A percentile compares a stretch with the other conserved stretches of the same genome.
Evolutionary conservation across 2,797 vertebrate species (phyloP).

Genomic region (Gadopsis bispinosus): DNA sequence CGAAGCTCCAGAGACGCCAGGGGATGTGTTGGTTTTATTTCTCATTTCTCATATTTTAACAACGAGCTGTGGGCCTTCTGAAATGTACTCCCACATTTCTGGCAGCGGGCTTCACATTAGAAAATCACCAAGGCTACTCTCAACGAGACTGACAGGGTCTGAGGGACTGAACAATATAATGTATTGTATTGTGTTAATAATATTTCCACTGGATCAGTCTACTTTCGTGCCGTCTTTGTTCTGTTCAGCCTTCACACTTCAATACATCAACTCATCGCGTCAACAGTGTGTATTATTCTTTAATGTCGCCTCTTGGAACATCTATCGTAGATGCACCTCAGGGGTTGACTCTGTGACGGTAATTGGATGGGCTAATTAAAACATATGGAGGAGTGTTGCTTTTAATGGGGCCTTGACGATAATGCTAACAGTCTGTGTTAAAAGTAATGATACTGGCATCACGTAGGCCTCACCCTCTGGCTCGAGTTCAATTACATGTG

Average conservation of each 20-base stretch:
- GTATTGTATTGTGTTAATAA: background rate
- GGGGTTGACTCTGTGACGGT: constrained; percentile 41
- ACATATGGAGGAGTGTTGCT: constrained; percentile 45
- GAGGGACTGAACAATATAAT: too few relatives aligned
- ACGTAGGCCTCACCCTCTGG: constrained; percentile 41
- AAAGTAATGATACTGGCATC: constrained; percentile 53
- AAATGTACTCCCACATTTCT: too few relatives aligned
- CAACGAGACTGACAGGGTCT: too few relatives aligned
- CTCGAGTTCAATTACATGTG: constrained; percentile 47
- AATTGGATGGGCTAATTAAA: constrained; percentile 53
- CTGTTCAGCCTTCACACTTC: background rate
- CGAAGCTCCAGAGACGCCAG: too few relatives aligned
- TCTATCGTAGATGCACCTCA: constrained; percentile 28
- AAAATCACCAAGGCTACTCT: too few relatives aligned
- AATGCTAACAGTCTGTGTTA: constrained; percentile 48
- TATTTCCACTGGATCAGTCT: background rate
- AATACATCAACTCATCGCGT: background rate
- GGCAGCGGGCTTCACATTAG: too few relatives aligned
- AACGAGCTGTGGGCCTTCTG: too few relatives aligned
- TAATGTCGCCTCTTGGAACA: constrained; percentile 26
- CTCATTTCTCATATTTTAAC: too few relatives aligned
- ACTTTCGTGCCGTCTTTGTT: background rate
- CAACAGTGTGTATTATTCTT: constrained; percentile 11
- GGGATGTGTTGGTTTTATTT: too few relatives aligned
- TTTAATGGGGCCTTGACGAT: constrained; percentile 57